Evolutionary conservation across 2,113 vertebrate species (phyloP).

Genomic region (Lipophrys pholis): DNA sequence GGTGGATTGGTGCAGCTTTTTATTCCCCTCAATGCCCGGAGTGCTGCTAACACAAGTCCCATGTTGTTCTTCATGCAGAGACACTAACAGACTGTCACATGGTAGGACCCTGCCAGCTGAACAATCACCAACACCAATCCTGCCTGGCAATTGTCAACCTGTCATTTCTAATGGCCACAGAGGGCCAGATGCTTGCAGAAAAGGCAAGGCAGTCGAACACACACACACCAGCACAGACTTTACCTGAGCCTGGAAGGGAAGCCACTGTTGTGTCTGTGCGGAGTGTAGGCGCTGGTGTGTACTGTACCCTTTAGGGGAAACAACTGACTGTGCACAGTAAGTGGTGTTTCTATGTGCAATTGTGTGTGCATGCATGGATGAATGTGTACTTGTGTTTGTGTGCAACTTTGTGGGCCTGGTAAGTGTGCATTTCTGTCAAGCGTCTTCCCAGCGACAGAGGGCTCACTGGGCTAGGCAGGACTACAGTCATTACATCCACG

Average conservation of each 20-base stretch:
- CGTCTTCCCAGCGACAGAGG: conserved; percentile 60
- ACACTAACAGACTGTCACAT: conserved; percentile 76
- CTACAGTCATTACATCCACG: conserved; percentile 79
- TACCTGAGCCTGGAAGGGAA: conserved; percentile 56
- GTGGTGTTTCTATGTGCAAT: conserved; percentile 24
- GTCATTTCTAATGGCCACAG: conserved; percentile 78
- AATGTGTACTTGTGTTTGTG: conserved; percentile 22
- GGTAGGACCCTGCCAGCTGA: conserved; percentile 79
- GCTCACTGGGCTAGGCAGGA: conserved; percentile 76
- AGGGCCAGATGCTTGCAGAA: conserved; percentile 76
- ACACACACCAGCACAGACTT: conserved; percentile 50
- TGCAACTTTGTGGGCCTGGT: conserved; percentile 32
- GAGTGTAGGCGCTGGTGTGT: conserved; percentile 28
- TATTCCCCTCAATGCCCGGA: conserved; percentile 57
- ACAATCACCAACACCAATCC: conserved; percentile 81
- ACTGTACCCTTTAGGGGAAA: conserved; percentile 38
- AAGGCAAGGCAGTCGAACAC: conserved; percentile 64
- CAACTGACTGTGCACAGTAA: conserved; percentile 42
- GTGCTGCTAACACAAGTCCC: conserved; percentile 62
- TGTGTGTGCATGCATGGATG: conserved; percentile 40
- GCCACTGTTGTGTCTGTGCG: conserved; percentile 28
- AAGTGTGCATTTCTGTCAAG: conserved; percentile 59
- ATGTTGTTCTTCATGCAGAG: conserved; percentile 65
- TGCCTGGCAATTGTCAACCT: conserved; percentile 78
- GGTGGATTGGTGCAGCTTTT: conserved; percentile 59